Base-by-base conservation (phyloP, 2,797 vertebrate genomes). In the Mus minutoides region DNA sequence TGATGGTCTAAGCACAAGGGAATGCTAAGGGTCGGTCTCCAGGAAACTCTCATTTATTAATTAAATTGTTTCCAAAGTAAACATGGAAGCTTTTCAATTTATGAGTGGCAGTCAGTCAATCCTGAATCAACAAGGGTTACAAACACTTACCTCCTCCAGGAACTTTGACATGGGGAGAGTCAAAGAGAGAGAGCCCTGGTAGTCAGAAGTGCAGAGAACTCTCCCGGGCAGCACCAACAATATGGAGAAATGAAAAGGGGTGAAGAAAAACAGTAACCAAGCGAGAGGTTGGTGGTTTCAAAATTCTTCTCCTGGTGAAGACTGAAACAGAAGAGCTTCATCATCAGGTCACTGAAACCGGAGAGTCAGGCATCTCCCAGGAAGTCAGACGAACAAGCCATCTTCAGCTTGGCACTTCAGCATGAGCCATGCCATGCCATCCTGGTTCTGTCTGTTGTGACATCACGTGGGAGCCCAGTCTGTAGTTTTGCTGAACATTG, bases 11-110 rank as follows among this genome's bases (percentile, higher is more conserved):
- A 83, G 49, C 58, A 37, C 12, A 54, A 62, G 14, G 4, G 6
- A 4, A 5, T n/a, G 14, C 73, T 76, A 60, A 40, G 19, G 56
- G 82, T 31, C 4, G 31, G 83, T 79, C 60, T 82, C 60, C 75
- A 14, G 0, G 52, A 62, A 87, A 52, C 10, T 34, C 71, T 52
- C 43, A 62, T n/a, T 79, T 88, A 83, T 43, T 12, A 82, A 49
- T 75, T 83, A 64, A 71, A 82, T 67, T 67, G 43, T 49, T 91
- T 95, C 54, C 83, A 60, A 78, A 84, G 79, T 82, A 60, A 26
- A 56, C 67, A 56, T 77, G 77, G 83, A 69, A 58, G 46, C 1
- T 69, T 62, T 79, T 60, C 88, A n/a, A 17, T 37, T 34, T 91
- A 77, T 78, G 58, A 84, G 49, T 75, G 58, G 21, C 71, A 46